Evolutionary conservation across 2,113 vertebrate species (phyloP).

Genomic region (Tonatia bakeri): DNA sequence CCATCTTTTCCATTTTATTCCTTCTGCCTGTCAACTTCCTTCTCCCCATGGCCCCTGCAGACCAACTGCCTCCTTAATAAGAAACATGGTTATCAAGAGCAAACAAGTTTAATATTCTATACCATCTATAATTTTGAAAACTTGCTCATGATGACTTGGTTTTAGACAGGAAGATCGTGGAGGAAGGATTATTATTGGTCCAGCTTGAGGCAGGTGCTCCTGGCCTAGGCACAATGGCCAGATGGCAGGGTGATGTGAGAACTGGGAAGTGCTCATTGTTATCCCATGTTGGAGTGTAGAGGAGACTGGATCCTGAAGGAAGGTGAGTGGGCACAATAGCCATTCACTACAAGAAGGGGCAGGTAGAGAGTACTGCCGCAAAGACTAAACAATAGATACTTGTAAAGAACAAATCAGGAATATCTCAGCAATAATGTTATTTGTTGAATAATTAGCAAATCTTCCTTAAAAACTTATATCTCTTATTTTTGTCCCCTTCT

Average conservation of each 20-base stretch:
- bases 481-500: neutral
- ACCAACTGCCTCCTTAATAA: neutral
- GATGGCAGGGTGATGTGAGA: neutral
- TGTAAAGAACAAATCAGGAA: neutral
- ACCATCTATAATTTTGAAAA: neutral
- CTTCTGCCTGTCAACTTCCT: neutral
- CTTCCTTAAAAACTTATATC: neutral
- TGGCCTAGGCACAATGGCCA: neutral
- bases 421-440: neutral
- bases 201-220: neutral
- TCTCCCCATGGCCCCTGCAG: neutral
- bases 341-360: neutral
- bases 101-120: neutral
- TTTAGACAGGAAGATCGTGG: neutral
- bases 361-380: neutral
- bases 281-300: neutral
- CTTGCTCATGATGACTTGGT: neutral
- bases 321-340: neutral
- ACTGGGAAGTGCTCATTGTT: neutral
- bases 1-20: neutral
- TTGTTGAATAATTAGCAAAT: neutral
- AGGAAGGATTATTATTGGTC: neutral
- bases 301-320: neutral
- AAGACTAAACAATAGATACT: neutral
- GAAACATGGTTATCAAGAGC: neutral